These are phyloP conservation scores for Paracentrotus lividus DNA, from an alignment of 53 echinoderm and acorn worm genomes.

Conservation along the genomic window DNA sequence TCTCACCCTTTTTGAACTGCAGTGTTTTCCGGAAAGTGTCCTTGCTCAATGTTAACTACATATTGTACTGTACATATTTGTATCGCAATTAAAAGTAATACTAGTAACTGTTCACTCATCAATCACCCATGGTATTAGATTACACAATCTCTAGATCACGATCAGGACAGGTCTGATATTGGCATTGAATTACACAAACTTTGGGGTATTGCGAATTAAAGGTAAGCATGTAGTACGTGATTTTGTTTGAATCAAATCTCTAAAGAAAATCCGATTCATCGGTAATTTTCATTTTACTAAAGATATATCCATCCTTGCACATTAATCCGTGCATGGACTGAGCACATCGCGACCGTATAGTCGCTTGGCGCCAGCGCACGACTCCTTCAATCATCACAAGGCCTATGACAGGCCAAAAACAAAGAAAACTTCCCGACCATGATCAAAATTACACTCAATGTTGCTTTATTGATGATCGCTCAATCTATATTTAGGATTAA, in stretches of 20 bases:
- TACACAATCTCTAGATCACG: no score
- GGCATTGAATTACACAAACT: not conserved
- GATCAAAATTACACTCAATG: not conserved
- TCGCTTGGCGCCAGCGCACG: not conserved
- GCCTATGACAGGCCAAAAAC: no score
- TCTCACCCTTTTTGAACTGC: no score
- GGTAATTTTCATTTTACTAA: not conserved
- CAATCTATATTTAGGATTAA: not conserved
- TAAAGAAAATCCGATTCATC: not conserved
- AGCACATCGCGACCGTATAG: not conserved
- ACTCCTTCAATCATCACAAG: not conserved
- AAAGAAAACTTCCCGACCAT: no score
- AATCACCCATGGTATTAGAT: no score
- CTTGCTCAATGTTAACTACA: no score
- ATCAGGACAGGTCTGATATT: no score
- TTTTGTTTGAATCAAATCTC: not conserved
- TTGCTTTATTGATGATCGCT: conserved; percentile 20
- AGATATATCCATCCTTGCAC: not conserved
- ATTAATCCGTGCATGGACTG: not conserved
- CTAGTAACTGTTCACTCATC: no score
- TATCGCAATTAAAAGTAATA: no score
- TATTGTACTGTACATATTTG: no score
- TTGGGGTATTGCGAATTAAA: not conserved
- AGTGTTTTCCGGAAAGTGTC: no score
- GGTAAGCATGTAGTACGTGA: not conserved